Base-by-base conservation (phyloP, 2,888 invertebrate genomes). In the Torymus tubicola region DNA sequence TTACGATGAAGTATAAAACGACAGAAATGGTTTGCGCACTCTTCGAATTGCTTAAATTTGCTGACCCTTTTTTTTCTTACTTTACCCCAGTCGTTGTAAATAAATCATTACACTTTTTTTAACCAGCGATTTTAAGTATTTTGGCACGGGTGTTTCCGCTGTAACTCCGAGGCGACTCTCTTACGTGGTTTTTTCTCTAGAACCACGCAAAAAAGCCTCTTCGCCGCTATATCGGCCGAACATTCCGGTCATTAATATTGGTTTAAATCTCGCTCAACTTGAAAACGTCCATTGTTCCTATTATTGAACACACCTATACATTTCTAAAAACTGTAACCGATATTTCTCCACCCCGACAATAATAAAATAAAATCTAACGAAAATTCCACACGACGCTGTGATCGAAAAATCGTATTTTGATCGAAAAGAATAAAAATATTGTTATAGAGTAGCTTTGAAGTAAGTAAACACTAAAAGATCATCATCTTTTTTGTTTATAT, bases 1-100 rank as follows among this genome's bases (percentile, higher is more conserved):
- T 5, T 18, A n/a, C 50, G 50, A 12, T 13, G 16, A 77, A 57
- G 18, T 64, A 70, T 64, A 70, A 53, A 53, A 63, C 11, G 67
- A 63, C 64, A 73, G 77, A 63, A 81, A 73, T 81, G 81, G 21
- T 2, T 18, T 58, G 67, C 58, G 52, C 53, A 3, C 14, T 8
- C 42, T 71, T 78, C 75, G 69, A 78, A 71, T 81, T 81, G 68
- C 78, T 81, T 78, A 50, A 78, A 81, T 81, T 70, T 60, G 78
- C 78, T 81, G 73, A 50, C 4, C 2, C 50, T 24, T 68, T 77
- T 81, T 81, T 77, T 77, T 81, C 78, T 77, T 42, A 31, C 21
- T 68, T 8, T 52, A 18, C 0, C 8, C 42, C 42, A 42, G 42
- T 8, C 10, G 11, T 67, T 31, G n/a, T 55, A 55, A 60, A 3